Conservation (phyloP, 2,797 vertebrate species). For the Characodon lateralis region DNA sequence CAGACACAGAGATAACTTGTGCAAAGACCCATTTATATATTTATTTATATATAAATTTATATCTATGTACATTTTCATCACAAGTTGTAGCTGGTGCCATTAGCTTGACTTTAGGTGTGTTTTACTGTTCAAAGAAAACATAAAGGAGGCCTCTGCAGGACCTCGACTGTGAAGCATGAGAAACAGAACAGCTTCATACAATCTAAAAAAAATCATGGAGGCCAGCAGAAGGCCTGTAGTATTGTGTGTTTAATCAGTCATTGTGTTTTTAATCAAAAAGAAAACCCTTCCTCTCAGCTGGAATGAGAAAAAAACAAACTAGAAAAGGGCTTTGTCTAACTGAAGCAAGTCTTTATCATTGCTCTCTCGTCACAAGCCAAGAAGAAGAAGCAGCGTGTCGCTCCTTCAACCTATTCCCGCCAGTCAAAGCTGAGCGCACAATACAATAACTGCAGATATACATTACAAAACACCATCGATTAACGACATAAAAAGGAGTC, state of each 20-base stretch:
- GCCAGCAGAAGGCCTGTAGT: background rate
- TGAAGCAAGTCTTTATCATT: constrained; percentile 39
- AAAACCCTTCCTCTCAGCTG: constrained; percentile 16
- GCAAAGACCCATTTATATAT: constrained; percentile 83
- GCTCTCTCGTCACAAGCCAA: constrained; percentile 7
- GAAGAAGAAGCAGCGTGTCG: constrained; percentile 13
- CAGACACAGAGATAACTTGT: constrained; percentile 81
- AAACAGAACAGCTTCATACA: constrained; percentile 57
- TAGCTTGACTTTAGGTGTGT: constrained; percentile 65
- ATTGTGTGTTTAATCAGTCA: background rate
- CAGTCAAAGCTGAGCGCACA: constrained; percentile 21
- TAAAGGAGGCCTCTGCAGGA: constrained; percentile 55
- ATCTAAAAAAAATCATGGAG: constrained; percentile 52
- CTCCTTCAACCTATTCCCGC: constrained; percentile 6
- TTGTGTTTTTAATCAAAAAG: constrained; percentile 23
- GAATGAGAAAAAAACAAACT: constrained; percentile 13
- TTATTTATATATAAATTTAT: constrained; percentile 80
- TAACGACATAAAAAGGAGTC: constrained; percentile 38
- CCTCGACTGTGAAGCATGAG: constrained; percentile 65
- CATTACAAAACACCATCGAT: constrained; percentile 39
- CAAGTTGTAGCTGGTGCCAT: constrained; percentile 76
- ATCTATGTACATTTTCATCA: constrained; percentile 74
- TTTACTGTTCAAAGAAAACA: constrained; percentile 71
- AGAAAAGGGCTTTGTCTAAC: constrained; percentile 36
- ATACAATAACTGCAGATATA: constrained; percentile 53